Percentiles rank a stretch among this genome's conserved stretches.
Conservation (phyloP, 2,888 invertebrate species). For the Tridacna crocea region DNA sequence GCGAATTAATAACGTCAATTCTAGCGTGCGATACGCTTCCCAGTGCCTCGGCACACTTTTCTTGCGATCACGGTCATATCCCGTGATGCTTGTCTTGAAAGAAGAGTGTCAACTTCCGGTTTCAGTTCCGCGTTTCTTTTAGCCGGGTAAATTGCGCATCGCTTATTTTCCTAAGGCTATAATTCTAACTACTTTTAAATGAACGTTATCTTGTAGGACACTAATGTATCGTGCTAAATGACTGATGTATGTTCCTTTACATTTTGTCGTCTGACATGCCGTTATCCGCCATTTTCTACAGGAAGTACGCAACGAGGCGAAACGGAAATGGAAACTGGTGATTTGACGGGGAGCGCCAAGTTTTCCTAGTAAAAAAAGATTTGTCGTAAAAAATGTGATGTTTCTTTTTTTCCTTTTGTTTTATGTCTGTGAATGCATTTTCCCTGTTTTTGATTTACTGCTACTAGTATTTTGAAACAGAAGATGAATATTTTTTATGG, state of each 20-base stretch:
- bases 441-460: neutral
- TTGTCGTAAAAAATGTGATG: conserved; percentile 15
- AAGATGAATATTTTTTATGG: too few species aligned
- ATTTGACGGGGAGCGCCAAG: conserved; percentile 19
- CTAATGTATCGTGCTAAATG: conserved; percentile 33
- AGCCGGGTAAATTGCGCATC: conserved; percentile 63
- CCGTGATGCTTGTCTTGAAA: conserved; percentile 61
- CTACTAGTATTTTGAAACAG: too few species aligned
- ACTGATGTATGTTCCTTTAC: conserved; percentile 35
- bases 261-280: conserved; percentile 33
- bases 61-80: conserved; percentile 51
- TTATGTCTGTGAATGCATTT: conserved; percentile 4
- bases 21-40: conserved; percentile 20
- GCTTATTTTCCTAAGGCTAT: conserved; percentile 56
- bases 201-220: conserved; percentile 50
- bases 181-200: conserved; percentile 61
- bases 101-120: conserved; percentile 62
- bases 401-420: neutral
- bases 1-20: conserved; percentile 52
- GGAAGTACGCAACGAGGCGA: conserved; percentile 53
- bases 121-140: conserved; percentile 59
- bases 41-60: conserved; percentile 10
- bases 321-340: conserved; percentile 44
- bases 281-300: conserved; percentile 54
- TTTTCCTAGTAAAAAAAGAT: neutral